These are phyloP conservation scores for Xanthia togata DNA, from an alignment of 2,888 invertebrate genomes.

Conservation along the genomic window DNA sequence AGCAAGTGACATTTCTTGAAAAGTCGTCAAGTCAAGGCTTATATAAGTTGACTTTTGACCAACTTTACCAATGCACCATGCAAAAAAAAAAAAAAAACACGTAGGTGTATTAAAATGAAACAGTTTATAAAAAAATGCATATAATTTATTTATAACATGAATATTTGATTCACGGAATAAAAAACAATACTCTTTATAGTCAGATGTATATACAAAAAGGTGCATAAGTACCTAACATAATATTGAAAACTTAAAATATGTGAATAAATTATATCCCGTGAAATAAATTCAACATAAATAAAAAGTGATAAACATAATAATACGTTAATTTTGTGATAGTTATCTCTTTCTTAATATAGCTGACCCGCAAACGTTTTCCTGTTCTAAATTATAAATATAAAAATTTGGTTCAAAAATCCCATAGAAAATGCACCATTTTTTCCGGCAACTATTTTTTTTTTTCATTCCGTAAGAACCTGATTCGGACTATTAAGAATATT, in stretches of 20 bases:
- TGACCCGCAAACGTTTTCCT: not conserved
- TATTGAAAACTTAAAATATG: constrained; percentile 39
- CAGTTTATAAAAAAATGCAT: constrained; percentile 20
- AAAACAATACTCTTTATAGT: constrained; percentile 37
- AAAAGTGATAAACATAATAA: constrained; percentile 43
- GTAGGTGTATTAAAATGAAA: not conserved
- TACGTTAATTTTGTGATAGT: constrained; percentile 52
- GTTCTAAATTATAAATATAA: not conserved
- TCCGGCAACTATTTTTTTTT: not conserved
- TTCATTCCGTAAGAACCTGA: not conserved
- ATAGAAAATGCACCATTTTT: not conserved
- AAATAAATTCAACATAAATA: constrained; percentile 51
- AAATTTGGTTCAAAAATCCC: not conserved
- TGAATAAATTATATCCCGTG: constrained; percentile 45
- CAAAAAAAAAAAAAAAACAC: too few relatives aligned
- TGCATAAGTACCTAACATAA: constrained; percentile 13
- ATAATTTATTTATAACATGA: constrained; percentile 41
- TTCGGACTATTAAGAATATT: too few relatives aligned
- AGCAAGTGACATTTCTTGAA: not conserved
- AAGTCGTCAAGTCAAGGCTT: not conserved
- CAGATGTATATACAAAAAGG: constrained; percentile 40
- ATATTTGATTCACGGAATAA: constrained; percentile 47
- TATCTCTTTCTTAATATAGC: constrained; percentile 20
- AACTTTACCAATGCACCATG: not conserved
- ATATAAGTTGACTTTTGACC: not conserved